These are phyloP conservation scores for Trichoplusia ni DNA, from an alignment of 1,140 invertebrate genomes.

Conservation along the genomic window DNA sequence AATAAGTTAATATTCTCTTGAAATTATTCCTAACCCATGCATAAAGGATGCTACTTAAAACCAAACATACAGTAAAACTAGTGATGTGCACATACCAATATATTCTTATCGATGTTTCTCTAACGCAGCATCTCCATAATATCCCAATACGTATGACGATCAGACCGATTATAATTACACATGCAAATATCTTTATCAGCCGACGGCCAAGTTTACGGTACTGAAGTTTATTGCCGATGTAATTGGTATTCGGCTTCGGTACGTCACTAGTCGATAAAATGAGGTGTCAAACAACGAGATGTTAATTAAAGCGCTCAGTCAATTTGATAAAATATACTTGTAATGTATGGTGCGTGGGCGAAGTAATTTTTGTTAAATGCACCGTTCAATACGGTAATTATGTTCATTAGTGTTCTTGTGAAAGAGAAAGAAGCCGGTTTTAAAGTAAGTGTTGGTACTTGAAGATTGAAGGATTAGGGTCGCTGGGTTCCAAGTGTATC, in stretches of 20 bases:
- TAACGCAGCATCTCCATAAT: not conserved
- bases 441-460: no score
- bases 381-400: not conserved
- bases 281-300: not conserved
- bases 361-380: not conserved
- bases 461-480: no score
- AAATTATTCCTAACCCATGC: no score
- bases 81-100: no score
- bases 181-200: slow-evolving; percentile 26
- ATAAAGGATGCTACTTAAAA: no score
- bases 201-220: slow-evolving; percentile 4
- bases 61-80: no score
- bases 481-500: no score
- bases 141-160: slow-evolving; percentile 3
- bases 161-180: slow-evolving; percentile 16
- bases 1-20: no score
- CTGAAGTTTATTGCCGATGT: not conserved
- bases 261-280: slow-evolving; percentile 14
- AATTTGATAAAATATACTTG: slow-evolving; percentile 16
- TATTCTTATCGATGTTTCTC: no score
- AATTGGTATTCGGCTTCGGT: slow-evolving; percentile 13
- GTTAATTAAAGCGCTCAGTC: slow-evolving; percentile 19
- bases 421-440: no score
- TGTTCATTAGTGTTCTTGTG: not conserved
- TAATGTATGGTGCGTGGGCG: not conserved